Conservation (phyloP, 2,797 vertebrate species). For the Linurgus olivaceus region DNA sequence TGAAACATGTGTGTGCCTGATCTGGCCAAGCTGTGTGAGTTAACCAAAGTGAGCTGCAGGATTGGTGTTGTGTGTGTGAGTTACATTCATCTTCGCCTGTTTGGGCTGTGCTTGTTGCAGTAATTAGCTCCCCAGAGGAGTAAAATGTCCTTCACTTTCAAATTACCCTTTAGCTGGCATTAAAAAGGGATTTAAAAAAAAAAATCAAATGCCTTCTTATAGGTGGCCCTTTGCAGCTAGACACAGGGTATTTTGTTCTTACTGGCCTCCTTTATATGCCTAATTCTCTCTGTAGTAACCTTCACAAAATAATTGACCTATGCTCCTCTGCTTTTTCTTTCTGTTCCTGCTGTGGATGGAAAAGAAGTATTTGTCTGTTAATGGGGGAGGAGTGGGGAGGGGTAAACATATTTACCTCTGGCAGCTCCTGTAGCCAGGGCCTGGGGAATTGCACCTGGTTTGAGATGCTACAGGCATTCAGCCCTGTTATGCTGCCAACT, state of each 20-base stretch:
- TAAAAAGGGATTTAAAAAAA: not conserved
- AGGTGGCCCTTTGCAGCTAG: constrained; percentile 23
- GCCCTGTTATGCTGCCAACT: not conserved
- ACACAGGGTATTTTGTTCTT: constrained; percentile 1
- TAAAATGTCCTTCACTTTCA: constrained; percentile 55
- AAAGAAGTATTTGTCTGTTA: not conserved
- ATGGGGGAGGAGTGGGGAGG: not conserved
- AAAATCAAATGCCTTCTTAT: not conserved
- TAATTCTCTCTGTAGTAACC: not conserved
- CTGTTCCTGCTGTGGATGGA: not conserved
- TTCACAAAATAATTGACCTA: not conserved
- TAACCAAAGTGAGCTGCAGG: not conserved
- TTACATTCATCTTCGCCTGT: constrained; percentile 3
- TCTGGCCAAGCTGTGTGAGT: not conserved
- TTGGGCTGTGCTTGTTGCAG: constrained; percentile 26
- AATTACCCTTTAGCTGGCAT: constrained; percentile 58
- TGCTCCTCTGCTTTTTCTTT: not conserved
- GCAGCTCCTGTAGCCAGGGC: not conserved
- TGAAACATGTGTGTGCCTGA: not conserved
- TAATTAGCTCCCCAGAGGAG: constrained; percentile 61
- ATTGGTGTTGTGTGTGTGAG: not conserved
- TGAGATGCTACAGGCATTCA: not conserved
- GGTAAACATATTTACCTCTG: not conserved
- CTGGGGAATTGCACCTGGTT: not conserved
- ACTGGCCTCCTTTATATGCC: not conserved